Base-by-base conservation (phyloP, 1,140 invertebrate genomes). In the Solen grandis region DNA sequence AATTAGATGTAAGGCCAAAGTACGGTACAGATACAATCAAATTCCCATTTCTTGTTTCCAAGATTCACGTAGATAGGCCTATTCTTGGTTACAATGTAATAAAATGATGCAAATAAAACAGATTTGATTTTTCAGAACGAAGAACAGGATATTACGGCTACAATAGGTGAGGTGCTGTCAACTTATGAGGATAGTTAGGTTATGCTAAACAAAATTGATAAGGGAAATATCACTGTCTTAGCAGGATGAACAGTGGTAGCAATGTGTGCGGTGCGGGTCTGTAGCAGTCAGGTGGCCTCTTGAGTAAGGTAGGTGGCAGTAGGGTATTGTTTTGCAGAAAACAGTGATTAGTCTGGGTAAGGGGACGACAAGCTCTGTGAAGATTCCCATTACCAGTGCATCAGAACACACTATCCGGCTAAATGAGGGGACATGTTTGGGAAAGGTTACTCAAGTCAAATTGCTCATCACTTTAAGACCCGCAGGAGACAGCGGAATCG, bases 71-170 rank as follows among this genome's bases (percentile, higher is more conserved):
- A 10, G 14, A 69, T 60, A 22, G 27, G 19, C 65, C 79, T 22
- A 82, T 78, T 41, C 5, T 82, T 55, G 79, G 74, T n/a, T 84
- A 82, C 66, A 78, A 78, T 69, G 73, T 84, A 2, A 84, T 84
- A 46, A 72, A 31, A 8, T 68, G 33, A 46, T 68, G 22, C 25
- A 22, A 38, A 41, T 41, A 16, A 68, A 38, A 41, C 29, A 22
- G 38, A 41, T 68, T 38, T 0, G 41, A 19, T 46, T 46, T 46
- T 46, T 46, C 41, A 46, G 41, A 19, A 46, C 41, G 19, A 46
- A 19, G 41, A 19, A 46, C 41, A 46, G 19, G 41, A 46, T 46
- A 19, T 19, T 8, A 19, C 41, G 19, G 41, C 41, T 10, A 19
- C 35, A 2, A 22, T 69, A 16, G 62, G 35, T 4, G 41, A 65